phyloP scores from a whole-genome alignment of 2,888 invertebrate species.

The Invenusta paracnida region DNA sequence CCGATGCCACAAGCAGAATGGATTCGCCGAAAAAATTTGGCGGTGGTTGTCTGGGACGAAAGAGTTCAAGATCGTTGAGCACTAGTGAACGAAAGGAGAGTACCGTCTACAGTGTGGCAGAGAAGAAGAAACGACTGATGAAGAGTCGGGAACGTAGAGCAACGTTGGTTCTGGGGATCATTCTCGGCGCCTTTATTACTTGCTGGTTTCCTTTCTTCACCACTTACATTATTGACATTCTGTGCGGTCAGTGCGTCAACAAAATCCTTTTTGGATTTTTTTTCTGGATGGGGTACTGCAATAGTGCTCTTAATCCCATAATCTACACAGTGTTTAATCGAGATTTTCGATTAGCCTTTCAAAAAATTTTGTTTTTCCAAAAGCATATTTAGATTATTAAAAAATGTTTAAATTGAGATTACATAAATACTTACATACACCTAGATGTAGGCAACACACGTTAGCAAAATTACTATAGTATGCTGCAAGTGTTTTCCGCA shows the following conservation, averaged over 20 bases:
- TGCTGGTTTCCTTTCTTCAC: slow-evolving; percentile 97
- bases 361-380: slow-evolving; percentile 73
- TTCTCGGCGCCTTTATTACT: slow-evolving; percentile 95
- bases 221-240: slow-evolving; percentile 60
- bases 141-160: slow-evolving; percentile 92
- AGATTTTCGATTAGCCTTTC: slow-evolving; percentile 89
- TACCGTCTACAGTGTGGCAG: not conserved
- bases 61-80: not conserved
- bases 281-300: slow-evolving; percentile 95
- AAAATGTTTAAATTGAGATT: not conserved
- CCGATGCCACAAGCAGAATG: not conserved
- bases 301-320: slow-evolving; percentile 83
- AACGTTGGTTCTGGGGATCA: slow-evolving; percentile 87
- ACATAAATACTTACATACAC: not conserved
- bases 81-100: not conserved
- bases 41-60: not conserved
- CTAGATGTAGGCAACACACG: no score
- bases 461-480: no score
- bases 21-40: not conserved
- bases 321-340: slow-evolving; percentile 95
- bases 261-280: slow-evolving; percentile 72
- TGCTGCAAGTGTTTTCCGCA: no score
- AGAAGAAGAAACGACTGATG: slow-evolving; percentile 81
- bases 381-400: not conserved
- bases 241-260: slow-evolving; percentile 54